Evolutionary conservation across 2,888 invertebrate species (phyloP).

Genomic region (Drosophila austrosaltans): DNA sequence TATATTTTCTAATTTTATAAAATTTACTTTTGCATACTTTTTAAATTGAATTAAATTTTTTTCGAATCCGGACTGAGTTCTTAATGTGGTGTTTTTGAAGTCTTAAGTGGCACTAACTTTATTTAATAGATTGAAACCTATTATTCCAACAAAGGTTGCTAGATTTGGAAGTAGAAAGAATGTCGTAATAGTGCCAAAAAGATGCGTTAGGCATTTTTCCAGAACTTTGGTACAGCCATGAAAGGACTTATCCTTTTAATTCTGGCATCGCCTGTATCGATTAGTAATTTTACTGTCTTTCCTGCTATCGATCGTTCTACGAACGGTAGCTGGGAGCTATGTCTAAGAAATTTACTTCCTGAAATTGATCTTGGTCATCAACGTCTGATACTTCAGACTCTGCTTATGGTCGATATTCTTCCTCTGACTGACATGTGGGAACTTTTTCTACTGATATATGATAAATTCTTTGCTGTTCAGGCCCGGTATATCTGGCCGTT

Average conservation of each 20-base stretch:
- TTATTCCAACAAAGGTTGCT: neutral
- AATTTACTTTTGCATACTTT: neutral
- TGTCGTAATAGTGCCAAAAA: neutral
- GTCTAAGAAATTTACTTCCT: conserved; percentile 5
- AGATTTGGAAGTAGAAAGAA: neutral
- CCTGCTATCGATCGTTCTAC: conserved; percentile 2
- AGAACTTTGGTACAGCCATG: neutral
- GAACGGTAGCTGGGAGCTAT: conserved; percentile 1
- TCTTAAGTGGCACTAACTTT: neutral
- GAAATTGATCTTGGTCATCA: conserved; percentile 2
- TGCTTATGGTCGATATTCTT: neutral
- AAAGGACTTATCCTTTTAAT: conserved; percentile 4
- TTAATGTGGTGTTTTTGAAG: neutral
- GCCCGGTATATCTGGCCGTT: conserved; percentile 6
- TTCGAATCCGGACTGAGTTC: neutral
- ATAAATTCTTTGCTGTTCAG: conserved; percentile 2
- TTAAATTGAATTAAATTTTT: conserved; percentile 3
- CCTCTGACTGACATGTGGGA: neutral
- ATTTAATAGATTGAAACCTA: no score
- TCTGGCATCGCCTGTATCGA: neutral
- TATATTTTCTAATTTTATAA: conserved; percentile 12
- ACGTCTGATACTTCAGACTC: neutral
- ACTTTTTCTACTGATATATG: neutral
- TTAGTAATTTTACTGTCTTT: neutral
- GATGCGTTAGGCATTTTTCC: no score